Conservation (phyloP, 2,888 invertebrate species). For the Melanophora roralis region DNA sequence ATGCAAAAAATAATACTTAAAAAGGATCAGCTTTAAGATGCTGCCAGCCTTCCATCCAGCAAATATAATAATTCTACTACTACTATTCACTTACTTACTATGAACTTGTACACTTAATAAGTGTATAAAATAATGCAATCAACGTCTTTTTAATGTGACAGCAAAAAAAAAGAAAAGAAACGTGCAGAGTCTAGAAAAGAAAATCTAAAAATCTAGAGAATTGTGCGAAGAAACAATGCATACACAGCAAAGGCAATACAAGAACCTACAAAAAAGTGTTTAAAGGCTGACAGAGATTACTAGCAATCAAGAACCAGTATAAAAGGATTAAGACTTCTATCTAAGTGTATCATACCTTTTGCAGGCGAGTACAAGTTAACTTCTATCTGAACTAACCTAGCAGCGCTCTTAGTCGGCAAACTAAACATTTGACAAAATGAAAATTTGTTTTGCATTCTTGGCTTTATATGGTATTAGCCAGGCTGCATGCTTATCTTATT, state of each 20-base stretch:
- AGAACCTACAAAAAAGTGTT: constrained; percentile 52
- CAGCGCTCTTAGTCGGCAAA: constrained; percentile 63
- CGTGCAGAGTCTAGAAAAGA: constrained; percentile 41
- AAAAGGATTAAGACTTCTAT: constrained; percentile 70
- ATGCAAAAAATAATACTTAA: not conserved
- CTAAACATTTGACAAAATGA: constrained; percentile 68
- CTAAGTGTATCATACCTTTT: constrained; percentile 67
- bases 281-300: constrained; percentile 54
- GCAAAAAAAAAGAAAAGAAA: constrained; percentile 12
- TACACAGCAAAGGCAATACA: not conserved
- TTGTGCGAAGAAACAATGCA: constrained; percentile 37
- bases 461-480: constrained; percentile 66
- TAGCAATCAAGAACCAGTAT: constrained; percentile 67
- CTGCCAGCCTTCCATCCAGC: not conserved
- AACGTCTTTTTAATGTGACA: constrained; percentile 33
- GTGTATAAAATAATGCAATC: constrained; percentile 43
- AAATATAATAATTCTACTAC: constrained; percentile 13
- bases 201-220: constrained; percentile 28
- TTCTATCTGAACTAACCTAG: constrained; percentile 63
- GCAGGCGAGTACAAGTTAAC: constrained; percentile 72
- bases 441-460: constrained; percentile 67
- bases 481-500: constrained; percentile 66
- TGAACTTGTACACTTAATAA: constrained; percentile 1
- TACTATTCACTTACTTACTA: not conserved
- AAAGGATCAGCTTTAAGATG: constrained; percentile 31